These are phyloP conservation scores for Oryzias javanicus DNA, from an alignment of 2,113 vertebrate species.

Conservation along the genomic window DNA sequence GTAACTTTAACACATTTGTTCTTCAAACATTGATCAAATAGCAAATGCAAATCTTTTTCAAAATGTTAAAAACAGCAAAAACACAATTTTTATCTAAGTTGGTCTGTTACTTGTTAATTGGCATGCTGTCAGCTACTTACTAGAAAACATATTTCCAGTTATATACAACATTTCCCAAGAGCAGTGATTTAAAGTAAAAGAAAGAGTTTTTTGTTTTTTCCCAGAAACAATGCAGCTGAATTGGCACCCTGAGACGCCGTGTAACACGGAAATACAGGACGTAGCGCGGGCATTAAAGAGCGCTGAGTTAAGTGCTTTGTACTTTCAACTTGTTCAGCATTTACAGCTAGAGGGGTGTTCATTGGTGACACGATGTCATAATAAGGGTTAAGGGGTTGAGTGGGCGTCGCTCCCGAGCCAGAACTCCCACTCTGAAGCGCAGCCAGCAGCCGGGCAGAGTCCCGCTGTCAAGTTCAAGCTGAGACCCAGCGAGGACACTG, in stretches of 20 bases:
- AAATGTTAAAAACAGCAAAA: too few species aligned
- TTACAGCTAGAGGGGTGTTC: conserved; percentile 27
- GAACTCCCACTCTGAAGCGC: conserved; percentile 38
- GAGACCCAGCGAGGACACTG: conserved; percentile 48
- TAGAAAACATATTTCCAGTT: neutral
- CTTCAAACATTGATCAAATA: too few species aligned
- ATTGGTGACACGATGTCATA: conserved; percentile 50
- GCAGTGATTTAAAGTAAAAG: neutral
- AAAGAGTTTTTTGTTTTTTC: neutral
- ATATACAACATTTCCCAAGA: neutral
- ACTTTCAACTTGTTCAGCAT: conserved; percentile 19
- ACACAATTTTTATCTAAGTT: neutral
- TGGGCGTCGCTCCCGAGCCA: conserved; percentile 28
- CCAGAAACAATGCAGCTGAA: neutral
- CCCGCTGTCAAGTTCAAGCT: conserved; percentile 63
- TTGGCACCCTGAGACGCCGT: neutral
- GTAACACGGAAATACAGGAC: neutral
- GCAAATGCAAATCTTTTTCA: too few species aligned
- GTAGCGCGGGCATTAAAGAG: neutral
- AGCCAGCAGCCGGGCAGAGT: conserved; percentile 18
- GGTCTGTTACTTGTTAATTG: neutral
- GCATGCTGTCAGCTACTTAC: neutral
- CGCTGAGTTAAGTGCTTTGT: conserved; percentile 2
- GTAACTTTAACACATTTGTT: too few species aligned
- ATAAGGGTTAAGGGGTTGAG: conserved; percentile 28